Percentiles rank a stretch among this genome's conserved stretches.
Conservation (phyloP, 2,888 invertebrate species). For the Ditula angustiorana region DNA sequence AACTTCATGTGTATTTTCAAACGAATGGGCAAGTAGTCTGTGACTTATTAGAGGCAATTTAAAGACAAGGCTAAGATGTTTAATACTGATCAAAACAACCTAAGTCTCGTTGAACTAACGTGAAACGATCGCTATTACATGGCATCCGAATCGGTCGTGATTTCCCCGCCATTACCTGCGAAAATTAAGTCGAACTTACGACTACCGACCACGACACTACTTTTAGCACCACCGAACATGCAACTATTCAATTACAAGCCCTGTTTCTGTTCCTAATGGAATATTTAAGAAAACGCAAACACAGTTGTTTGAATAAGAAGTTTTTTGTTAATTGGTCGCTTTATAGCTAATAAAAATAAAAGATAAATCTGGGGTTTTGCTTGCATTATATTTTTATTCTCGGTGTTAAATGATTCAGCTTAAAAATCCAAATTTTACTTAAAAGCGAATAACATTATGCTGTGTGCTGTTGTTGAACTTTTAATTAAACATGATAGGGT, state of each 20-base stretch:
- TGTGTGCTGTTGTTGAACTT: no score
- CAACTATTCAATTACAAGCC: constrained; percentile 73
- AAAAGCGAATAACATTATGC: no score
- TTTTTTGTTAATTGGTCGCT: not conserved
- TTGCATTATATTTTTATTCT: no score
- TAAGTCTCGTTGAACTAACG: constrained; percentile 46
- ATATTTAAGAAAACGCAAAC: constrained; percentile 45
- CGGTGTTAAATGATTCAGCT: no score
- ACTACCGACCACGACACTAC: constrained; percentile 60
- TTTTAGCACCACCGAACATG: constrained; percentile 72
- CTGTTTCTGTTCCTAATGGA: constrained; percentile 54
- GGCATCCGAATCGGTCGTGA: constrained; percentile 57
- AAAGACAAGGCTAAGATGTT: not conserved
- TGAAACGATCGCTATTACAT: constrained; percentile 59
- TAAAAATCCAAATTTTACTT: no score
- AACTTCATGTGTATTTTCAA: not conserved
- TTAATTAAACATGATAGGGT: no score
- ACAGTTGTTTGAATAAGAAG: constrained; percentile 33
- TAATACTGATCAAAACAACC: constrained; percentile 2
- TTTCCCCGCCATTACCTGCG: constrained; percentile 66
- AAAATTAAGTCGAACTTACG: constrained; percentile 73
- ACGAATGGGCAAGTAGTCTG: not conserved
- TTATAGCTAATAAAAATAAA: no score
- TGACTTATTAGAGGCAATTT: not conserved
- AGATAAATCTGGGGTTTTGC: no score